A percentile compares a stretch with the other conserved stretches of the same genome.
These are phyloP conservation scores for Sebastes fasciatus DNA, from an alignment of 2,113 vertebrate species.

Conservation along the genomic window DNA sequence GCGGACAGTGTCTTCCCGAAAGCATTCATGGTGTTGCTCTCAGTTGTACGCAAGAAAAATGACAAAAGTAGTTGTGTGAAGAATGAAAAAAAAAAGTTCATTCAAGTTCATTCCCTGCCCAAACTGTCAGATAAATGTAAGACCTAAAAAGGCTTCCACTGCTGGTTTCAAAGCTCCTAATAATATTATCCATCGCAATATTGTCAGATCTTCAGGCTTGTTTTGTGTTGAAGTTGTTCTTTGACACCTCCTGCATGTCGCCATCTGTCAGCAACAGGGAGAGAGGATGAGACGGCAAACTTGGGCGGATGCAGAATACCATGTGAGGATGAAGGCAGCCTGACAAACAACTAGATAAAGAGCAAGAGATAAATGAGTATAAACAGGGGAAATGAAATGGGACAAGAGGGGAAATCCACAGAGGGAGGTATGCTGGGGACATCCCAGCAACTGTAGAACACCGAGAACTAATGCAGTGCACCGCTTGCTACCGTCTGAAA, in stretches of 20 bases:
- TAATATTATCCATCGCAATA: neutral
- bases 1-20: too few relatives aligned
- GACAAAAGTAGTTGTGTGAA: too few relatives aligned
- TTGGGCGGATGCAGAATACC: neutral
- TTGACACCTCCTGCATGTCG: slow-evolving; percentile 21
- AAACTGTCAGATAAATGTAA: too few relatives aligned
- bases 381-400: neutral
- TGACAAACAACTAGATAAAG: slow-evolving; percentile 7
- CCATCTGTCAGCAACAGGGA: slow-evolving; percentile 31
- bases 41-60: too few relatives aligned
- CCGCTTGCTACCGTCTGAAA: slow-evolving; percentile 7
- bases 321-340: neutral
- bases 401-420: slow-evolving; percentile 8
- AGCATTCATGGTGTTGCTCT: too few relatives aligned
- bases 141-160: too few relatives aligned
- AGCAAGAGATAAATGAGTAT: slow-evolving; percentile 1
- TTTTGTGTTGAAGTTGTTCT: slow-evolving; percentile 23
- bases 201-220: neutral
- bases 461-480: slow-evolving; percentile 23
- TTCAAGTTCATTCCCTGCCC: too few relatives aligned
- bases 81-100: too few relatives aligned
- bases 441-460: neutral
- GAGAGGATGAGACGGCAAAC: neutral
- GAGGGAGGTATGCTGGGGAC: neutral
- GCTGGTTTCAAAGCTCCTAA: neutral